Evolutionary conservation across 2,113 vertebrate species (phyloP).

Genomic region (Chamaea fasciata): DNA sequence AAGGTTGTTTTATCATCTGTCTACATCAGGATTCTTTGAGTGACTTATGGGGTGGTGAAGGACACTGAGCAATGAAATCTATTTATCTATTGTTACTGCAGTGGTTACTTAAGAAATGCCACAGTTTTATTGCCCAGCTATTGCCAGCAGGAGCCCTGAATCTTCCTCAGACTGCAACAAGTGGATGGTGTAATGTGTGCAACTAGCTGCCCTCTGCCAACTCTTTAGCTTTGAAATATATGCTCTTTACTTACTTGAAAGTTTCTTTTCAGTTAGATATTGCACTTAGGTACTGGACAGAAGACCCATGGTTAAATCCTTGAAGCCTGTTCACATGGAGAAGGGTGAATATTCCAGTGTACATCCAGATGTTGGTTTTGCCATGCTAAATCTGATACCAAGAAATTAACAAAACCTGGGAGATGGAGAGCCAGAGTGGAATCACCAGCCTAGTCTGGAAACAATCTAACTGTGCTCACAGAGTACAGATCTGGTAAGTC

Average conservation of each 20-base stretch:
- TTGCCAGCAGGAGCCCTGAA: background rate
- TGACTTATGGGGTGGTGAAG: background rate
- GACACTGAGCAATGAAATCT: background rate
- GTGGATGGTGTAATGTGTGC: background rate
- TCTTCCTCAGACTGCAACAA: background rate
- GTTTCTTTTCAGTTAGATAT: background rate
- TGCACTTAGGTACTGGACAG: background rate
- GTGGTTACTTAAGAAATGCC: background rate
- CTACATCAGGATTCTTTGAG: background rate
- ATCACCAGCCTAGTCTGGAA: background rate
- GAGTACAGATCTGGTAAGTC: background rate
- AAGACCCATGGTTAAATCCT: background rate
- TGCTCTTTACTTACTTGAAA: background rate
- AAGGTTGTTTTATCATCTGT: background rate
- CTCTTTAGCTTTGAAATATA: background rate
- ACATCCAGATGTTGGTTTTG: background rate
- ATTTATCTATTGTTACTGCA: background rate
- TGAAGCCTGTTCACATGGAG: background rate
- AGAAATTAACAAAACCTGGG: background rate
- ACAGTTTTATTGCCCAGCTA: background rate
- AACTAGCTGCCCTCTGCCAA: background rate
- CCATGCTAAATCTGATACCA: background rate
- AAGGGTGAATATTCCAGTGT: background rate
- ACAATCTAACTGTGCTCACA: background rate
- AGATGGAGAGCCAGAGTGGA: background rate